Evolutionary conservation across 2,888 invertebrate species (phyloP), one percentile per base, ranked within the genome.

Genomic region (Syritta pipiens): DNA sequence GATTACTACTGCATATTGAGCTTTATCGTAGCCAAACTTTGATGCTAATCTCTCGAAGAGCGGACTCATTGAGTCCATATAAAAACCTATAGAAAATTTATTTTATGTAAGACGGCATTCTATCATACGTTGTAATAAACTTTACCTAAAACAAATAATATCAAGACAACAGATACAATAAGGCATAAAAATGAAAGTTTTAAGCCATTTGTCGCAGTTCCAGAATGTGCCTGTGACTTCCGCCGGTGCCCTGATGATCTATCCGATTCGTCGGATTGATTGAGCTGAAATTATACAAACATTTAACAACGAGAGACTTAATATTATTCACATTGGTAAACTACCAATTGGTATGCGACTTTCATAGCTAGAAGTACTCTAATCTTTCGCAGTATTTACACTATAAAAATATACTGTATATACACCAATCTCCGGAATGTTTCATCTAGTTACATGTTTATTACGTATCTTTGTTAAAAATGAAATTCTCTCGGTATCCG

Each of bases 1-100:
- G 82, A 98, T 94, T 83, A 98, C 93, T 19, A 97, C 94, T 0
- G 96, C 96, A 89, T 97, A 93, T 44, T 92, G 92, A 32, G 91
- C 91, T 83, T 92, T 91, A 84, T 92, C 91, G 84, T 95, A 92
- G 44, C 94, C 95, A 65, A 96, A 90, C 51, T 91, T 91, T 85
- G 93, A 92, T 19, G 94, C 95, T 71, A 95, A 86, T n/a, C 91
- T 91, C 84, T 95, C 94, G 81, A 95, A 89, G 85, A 93, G 85
- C 0, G 89, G 89, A 82, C 86, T 88, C 35, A 88, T 86, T 26
- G 88, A 86, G 53, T 89, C 89, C 46, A 88, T 85, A 51, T 88
- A 85, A 4, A 88, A 79, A 68, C 87, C 89, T 88, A 71, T 19
- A 72, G 19, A 20, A 17, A 49, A 57, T n/a, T n/a, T n/a, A n/a